phyloP scores from a whole-genome alignment of 2,797 vertebrate genomes.

The Neoniphon sammara region DNA sequence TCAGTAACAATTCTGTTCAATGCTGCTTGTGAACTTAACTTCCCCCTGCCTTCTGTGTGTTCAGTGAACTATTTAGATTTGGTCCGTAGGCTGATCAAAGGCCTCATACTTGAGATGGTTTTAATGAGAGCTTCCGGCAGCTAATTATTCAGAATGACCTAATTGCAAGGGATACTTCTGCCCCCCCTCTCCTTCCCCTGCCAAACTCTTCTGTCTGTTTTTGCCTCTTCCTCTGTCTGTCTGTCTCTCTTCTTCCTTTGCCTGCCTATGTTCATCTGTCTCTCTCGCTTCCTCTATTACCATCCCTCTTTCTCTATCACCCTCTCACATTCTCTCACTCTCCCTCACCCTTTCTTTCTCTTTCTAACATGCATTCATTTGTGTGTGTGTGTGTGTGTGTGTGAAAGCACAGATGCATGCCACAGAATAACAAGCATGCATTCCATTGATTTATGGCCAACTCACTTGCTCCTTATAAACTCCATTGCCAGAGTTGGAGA shows the following conservation, averaged over 20 bases:
- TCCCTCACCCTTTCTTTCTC: background rate
- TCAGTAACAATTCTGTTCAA: conserved; percentile 26
- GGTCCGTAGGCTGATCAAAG: conserved; percentile 60
- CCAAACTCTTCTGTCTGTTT: background rate
- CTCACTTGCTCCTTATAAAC: conserved; percentile 11
- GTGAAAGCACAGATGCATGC: conserved; percentile 8
- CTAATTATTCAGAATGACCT: conserved; percentile 64
- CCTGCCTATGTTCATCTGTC: background rate
- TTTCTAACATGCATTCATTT: background rate
- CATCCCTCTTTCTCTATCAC: background rate
- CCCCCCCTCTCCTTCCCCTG: background rate
- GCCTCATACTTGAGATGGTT: conserved; percentile 42
- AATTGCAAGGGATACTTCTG: conserved; percentile 52
- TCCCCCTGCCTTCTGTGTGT: conserved; percentile 4
- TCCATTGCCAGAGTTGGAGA: background rate
- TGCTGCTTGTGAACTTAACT: conserved; percentile 23
- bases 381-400: background rate
- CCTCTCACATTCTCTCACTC: background rate
- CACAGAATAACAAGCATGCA: conserved; percentile 24
- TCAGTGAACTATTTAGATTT: conserved; percentile 52
- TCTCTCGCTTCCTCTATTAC: background rate
- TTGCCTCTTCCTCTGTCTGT: background rate
- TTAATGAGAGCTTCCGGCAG: conserved; percentile 59
- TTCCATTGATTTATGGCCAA: conserved; percentile 11
- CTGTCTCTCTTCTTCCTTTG: conserved; percentile 20